A percentile compares a stretch with the other conserved stretches of the same genome.
These are phyloP conservation scores for Drosophila lacteicornis DNA, from an alignment of 1,140 invertebrate species.

Conservation along the genomic window DNA sequence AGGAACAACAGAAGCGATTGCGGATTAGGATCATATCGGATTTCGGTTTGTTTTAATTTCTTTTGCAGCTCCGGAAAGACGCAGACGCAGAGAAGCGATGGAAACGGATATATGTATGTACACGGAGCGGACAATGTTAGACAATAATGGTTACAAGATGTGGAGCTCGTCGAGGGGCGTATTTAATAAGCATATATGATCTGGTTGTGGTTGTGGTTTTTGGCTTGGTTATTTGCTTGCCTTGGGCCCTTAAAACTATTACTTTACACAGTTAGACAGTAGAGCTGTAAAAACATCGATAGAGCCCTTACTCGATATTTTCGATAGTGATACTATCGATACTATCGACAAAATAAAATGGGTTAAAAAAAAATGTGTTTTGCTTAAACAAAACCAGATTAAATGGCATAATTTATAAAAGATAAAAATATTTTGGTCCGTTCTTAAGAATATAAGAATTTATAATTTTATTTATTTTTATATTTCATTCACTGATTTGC, in stretches of 20 bases:
- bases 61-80: conserved; percentile 27
- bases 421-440: too few relatives aligned
- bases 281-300: too few relatives aligned
- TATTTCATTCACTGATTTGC: too few relatives aligned
- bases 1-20: conserved; percentile 70
- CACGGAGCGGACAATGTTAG: conserved; percentile 60
- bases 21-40: conserved; percentile 51
- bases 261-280: conserved; percentile 31
- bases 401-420: too few relatives aligned
- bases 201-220: conserved; percentile 28
- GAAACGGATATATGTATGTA: conserved; percentile 48
- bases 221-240: conserved; percentile 26
- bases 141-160: conserved; percentile 57
- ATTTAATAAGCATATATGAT: conserved; percentile 53
- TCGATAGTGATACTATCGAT: too few relatives aligned
- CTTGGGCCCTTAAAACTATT: conserved; percentile 31
- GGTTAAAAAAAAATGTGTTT: too few relatives aligned
- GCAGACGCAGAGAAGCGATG: conserved; percentile 45
- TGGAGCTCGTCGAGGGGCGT: conserved; percentile 37
- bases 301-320: too few relatives aligned
- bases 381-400: too few relatives aligned
- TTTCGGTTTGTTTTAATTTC: conserved; percentile 14
- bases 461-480: too few relatives aligned
- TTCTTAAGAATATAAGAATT: too few relatives aligned
- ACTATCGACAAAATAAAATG: too few relatives aligned